Evolutionary conservation across 2,888 invertebrate genomes (phyloP).

Genomic region (Cephus pygmeus): DNA sequence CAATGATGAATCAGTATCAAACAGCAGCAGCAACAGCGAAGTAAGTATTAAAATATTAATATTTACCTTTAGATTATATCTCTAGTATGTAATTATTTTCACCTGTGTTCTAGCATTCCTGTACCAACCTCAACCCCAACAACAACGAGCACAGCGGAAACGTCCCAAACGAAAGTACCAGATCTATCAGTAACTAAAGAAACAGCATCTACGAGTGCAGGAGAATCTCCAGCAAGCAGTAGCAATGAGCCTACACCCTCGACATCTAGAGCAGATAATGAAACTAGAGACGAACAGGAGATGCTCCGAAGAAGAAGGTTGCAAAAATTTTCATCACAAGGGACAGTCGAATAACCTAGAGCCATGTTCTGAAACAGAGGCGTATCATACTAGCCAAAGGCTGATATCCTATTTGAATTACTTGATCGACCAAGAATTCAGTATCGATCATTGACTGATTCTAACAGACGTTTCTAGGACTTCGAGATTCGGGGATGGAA

Average conservation of each 20-base stretch:
- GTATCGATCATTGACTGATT: slow-evolving; percentile 9
- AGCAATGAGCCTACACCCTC: slow-evolving; percentile 51
- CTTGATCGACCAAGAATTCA: slow-evolving; percentile 18
- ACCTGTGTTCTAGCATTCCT: slow-evolving; percentile 48
- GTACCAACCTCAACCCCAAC: slow-evolving; percentile 34
- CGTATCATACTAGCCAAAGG: slow-evolving; percentile 34
- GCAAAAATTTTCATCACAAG: slow-evolving; percentile 72
- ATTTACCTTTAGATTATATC: background rate
- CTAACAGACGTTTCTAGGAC: background rate
- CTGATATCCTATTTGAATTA: slow-evolving; percentile 35
- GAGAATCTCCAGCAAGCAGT: slow-evolving; percentile 20
- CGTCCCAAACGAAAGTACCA: slow-evolving; percentile 7
- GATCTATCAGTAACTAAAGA: background rate
- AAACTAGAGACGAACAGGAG: slow-evolving; percentile 73
- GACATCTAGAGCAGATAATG: slow-evolving; percentile 61
- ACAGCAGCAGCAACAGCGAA: slow-evolving; percentile 71
- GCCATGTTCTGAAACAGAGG: slow-evolving; percentile 33
- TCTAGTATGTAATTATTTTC: slow-evolving; percentile 10
- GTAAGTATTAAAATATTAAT: slow-evolving; percentile 42
- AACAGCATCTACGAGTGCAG: slow-evolving; percentile 23
- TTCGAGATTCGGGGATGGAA: background rate
- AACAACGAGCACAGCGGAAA: slow-evolving; percentile 16
- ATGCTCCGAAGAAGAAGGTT: slow-evolving; percentile 78
- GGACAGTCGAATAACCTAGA: slow-evolving; percentile 36
- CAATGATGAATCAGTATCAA: slow-evolving; percentile 95